Evolutionary conservation across 2,888 invertebrate genomes (phyloP).

Genomic region (Himalopsyche tibetana): DNA sequence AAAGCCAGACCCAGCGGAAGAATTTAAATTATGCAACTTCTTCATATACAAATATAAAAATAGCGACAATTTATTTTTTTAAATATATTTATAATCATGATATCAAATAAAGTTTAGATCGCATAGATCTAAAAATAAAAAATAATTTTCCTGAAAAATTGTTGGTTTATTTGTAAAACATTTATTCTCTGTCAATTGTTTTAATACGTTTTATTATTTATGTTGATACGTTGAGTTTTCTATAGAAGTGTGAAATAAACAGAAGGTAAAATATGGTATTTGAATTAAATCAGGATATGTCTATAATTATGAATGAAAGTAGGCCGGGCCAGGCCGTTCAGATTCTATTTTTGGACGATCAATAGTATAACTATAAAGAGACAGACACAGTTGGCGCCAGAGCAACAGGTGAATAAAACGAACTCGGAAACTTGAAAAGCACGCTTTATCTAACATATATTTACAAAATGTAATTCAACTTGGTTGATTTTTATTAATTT

Average conservation of each 20-base stretch:
- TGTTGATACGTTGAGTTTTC: too few species aligned
- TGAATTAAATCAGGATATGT: constrained; percentile 42
- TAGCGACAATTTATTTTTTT: too few species aligned
- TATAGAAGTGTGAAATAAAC: too few species aligned
- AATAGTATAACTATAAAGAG: constrained; percentile 63
- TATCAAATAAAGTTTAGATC: too few species aligned
- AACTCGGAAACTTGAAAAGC: background rate
- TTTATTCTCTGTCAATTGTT: too few species aligned
- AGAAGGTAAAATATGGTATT: too few species aligned
- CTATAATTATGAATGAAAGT: constrained; percentile 58
- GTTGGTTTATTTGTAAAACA: too few species aligned
- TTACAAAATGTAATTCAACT: background rate
- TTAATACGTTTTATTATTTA: too few species aligned
- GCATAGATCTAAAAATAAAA: too few species aligned
- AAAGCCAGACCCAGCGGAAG: background rate
- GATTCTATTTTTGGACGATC: constrained; percentile 66
- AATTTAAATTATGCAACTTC: constrained; percentile 19
- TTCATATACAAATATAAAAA: background rate
- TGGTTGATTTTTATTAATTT: background rate
- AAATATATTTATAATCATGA: too few species aligned
- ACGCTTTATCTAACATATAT: background rate
- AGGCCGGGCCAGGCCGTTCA: constrained; percentile 58
- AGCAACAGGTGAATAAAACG: constrained; percentile 63
- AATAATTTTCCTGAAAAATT: too few species aligned
- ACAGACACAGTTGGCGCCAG: constrained; percentile 63